Evolutionary conservation across 2,113 vertebrate genomes (phyloP).

Genomic region (Clarias magur): DNA sequence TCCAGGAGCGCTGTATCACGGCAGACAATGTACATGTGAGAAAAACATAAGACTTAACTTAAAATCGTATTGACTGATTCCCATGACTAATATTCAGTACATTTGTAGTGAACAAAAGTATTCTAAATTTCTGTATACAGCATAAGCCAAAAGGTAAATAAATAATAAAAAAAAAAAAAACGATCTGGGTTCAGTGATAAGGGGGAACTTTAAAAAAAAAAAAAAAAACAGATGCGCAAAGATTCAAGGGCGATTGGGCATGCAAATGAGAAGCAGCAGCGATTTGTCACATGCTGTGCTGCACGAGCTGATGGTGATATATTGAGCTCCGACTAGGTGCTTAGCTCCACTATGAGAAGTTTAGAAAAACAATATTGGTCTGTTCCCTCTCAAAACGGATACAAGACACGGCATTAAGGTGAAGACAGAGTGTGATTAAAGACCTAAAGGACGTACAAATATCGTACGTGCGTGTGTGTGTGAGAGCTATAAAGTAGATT

Average conservation of each 20-base stretch:
- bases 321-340: slow-evolving; percentile 69
- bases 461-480: background rate
- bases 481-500: background rate
- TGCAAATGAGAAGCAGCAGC: slow-evolving; percentile 70
- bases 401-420: background rate
- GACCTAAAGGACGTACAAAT: background rate
- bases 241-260: slow-evolving; percentile 67
- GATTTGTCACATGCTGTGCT: slow-evolving; percentile 67
- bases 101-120: background rate
- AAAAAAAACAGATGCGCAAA: slow-evolving; percentile 45
- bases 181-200: background rate
- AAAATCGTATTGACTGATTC: too few relatives aligned
- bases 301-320: slow-evolving; percentile 54
- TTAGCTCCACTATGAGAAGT: slow-evolving; percentile 53
- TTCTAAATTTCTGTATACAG: slow-evolving; percentile 25
- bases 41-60: too few relatives aligned
- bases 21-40: too few relatives aligned
- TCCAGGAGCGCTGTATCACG: too few relatives aligned
- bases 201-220: background rate
- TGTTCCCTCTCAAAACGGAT: slow-evolving; percentile 22
- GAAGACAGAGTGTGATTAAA: slow-evolving; percentile 9
- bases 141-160: background rate
- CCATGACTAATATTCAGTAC: too few relatives aligned
- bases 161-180: background rate
- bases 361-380: slow-evolving; percentile 33